A percentile compares a stretch with the other conserved stretches of the same genome.
These are phyloP conservation scores for Cyrtodaria siliqua DNA, from an alignment of 2,888 invertebrate genomes.

Conservation along the genomic window DNA sequence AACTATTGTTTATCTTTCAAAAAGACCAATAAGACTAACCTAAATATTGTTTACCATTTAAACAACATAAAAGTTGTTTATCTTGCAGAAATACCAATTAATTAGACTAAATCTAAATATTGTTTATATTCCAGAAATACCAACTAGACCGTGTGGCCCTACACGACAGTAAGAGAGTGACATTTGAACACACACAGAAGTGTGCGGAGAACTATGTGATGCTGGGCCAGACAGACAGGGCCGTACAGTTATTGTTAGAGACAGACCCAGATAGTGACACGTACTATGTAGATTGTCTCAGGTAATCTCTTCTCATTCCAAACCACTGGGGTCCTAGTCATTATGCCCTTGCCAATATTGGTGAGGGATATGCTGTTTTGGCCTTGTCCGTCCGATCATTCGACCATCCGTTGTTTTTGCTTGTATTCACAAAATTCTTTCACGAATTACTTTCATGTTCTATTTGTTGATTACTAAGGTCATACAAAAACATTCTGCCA, in stretches of 20 bases:
- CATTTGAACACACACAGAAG: conserved; percentile 87
- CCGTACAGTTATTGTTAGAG: conserved; percentile 88
- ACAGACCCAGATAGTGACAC: conserved; percentile 87
- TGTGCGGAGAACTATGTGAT: conserved; percentile 86
- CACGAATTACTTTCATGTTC: too few relatives aligned
- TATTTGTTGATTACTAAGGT: too few relatives aligned
- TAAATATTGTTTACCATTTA: conserved; percentile 87
- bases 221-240: conserved; percentile 88
- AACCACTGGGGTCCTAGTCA: too few relatives aligned
- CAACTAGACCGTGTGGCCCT: conserved; percentile 87
- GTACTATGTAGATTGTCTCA: conserved; percentile 87
- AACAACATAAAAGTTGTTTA: conserved; percentile 86
- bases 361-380: too few relatives aligned
- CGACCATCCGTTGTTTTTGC: too few relatives aligned
- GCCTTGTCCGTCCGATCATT: too few relatives aligned
- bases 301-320: conserved; percentile 77
- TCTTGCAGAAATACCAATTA: too few relatives aligned
- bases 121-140: conserved; percentile 83
- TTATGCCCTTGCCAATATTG: too few relatives aligned
- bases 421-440: too few relatives aligned
- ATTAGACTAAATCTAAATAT: too few relatives aligned
- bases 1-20: too few relatives aligned
- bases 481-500: too few relatives aligned
- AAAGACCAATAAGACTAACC: conserved; percentile 87
- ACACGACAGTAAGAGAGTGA: conserved; percentile 87